phyloP scores from a whole-genome alignment of 1,140 invertebrate species.

The Drosophila littoralis region DNA sequence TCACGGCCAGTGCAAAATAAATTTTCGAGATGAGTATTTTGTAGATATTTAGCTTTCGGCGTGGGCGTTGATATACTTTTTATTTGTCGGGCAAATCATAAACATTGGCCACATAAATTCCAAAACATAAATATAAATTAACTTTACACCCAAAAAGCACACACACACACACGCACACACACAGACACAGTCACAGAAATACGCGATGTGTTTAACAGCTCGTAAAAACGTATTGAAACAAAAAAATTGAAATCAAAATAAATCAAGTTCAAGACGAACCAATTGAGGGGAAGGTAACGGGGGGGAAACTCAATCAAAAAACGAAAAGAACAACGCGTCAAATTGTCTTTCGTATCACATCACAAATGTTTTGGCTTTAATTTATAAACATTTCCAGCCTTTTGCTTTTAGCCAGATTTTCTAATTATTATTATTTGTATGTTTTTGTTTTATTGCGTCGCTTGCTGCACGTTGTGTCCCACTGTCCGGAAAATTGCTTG shows the following conservation, averaged over 20 bases:
- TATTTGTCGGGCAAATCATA: constrained; percentile 49
- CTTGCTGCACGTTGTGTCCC: constrained; percentile 33
- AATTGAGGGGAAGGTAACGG: not conserved
- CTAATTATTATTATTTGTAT: not conserved
- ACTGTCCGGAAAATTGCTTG: constrained; percentile 11
- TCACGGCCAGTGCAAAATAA: constrained; percentile 56
- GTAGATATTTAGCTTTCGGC: constrained; percentile 3
- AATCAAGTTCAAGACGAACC: constrained; percentile 33
- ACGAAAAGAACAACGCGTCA: constrained; percentile 62
- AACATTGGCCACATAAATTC: constrained; percentile 60
- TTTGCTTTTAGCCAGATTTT: not conserved
- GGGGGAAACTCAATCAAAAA: constrained; percentile 60
- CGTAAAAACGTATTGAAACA: constrained; percentile 45
- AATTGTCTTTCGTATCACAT: constrained; percentile 71
- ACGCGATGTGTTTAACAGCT: constrained; percentile 60
- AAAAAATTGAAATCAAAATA: constrained; percentile 52
- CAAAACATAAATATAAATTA: constrained; percentile 60
- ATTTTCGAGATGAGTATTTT: constrained; percentile 36
- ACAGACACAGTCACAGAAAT: constrained; percentile 24
- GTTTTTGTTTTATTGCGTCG: constrained; percentile 4
- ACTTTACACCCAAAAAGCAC: constrained; percentile 10
- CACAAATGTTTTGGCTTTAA: constrained; percentile 52
- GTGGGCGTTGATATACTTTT: constrained; percentile 41
- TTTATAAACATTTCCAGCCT: constrained; percentile 26
- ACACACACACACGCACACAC: constrained; percentile 14